Evolutionary conservation across 2,888 invertebrate genomes (phyloP).

Genomic region (Drosophila niveifrons): DNA sequence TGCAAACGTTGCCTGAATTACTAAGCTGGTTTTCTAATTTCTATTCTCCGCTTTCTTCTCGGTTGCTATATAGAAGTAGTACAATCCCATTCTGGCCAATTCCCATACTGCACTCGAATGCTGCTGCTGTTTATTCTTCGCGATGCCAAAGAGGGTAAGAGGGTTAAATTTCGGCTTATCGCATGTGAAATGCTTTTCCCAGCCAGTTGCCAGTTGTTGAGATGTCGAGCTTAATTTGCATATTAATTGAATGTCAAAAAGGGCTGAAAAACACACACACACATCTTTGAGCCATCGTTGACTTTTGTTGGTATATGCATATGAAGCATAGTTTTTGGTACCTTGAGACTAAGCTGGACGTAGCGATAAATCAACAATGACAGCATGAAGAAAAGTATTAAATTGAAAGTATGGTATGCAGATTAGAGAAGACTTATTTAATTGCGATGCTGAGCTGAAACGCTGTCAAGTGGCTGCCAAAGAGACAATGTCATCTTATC

Average conservation of each 20-base stretch:
- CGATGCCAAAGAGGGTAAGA: constrained; percentile 42
- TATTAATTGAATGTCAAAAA: constrained; percentile 80
- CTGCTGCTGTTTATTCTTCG: constrained; percentile 49
- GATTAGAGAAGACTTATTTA: constrained; percentile 1
- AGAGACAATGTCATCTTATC: constrained; percentile 23
- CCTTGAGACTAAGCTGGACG: constrained; percentile 33
- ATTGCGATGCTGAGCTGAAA: not conserved
- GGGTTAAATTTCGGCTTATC: constrained; percentile 62
- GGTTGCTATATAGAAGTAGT: too few relatives aligned
- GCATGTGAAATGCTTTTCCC: constrained; percentile 44
- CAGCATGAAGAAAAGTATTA: constrained; percentile 3
- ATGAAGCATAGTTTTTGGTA: constrained; percentile 15
- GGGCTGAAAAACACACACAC: constrained; percentile 40
- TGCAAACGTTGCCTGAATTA: constrained; percentile 72
- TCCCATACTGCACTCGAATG: constrained; percentile 12
- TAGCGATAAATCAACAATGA: constrained; percentile 19
- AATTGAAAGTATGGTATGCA: not conserved
- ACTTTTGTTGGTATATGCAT: not conserved
- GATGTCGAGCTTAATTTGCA: constrained; percentile 66
- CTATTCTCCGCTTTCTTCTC: constrained; percentile 30
- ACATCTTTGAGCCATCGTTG: constrained; percentile 16
- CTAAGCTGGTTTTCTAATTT: constrained; percentile 76
- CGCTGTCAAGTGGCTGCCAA: constrained; percentile 18
- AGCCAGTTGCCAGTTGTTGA: constrained; percentile 30
- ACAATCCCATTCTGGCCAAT: constrained; percentile 5